Base-by-base conservation (phyloP, 23 tunicate genomes). In the Diplosoma virens region DNA sequence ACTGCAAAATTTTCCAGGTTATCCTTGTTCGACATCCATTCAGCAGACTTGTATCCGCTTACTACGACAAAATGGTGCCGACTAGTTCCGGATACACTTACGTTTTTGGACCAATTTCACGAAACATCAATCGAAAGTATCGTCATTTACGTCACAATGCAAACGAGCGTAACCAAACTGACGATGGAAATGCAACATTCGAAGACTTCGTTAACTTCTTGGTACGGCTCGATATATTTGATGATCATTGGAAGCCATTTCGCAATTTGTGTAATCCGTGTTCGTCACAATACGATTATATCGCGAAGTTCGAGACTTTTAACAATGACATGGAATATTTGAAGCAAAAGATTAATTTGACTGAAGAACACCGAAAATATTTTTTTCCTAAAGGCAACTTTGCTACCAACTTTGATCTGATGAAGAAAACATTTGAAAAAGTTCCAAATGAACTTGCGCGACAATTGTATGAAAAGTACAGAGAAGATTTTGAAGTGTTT, bases 171-270 rank as follows among this genome's bases (percentile, higher is more conserved):
- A 48, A 50, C 18, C 9, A 3, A 30, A n/a, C 25, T n/a, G 79
- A 73, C 33, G 65, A 4, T 3, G n/a, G n/a, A n/a, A 28, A 41
- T 26, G 79, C 79, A 16, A 24, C 79, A 3, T 73, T 73, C 25
- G 79, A 73, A 73, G 79, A 73, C 23, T 73, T 48, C 28, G 61
- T 73, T 35, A 73, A 73, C 66, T 73, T 14, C 24, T 21, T 73
- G 3, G 5, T 73, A 23, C 5, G 7, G 16, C 5, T 3, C 16
- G 28, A 48, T 22, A n/a, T n/a, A n/a, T n/a, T n/a, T n/a, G 79
- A 73, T 28, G 25, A 7, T 16, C 79, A 73, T 50, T 73, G 65
- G 65, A 27, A 48, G 3, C 28, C 36, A 6, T 73, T 21, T 50
- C 3, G 5, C 26, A 25, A 25, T 11, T n/a, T 9, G 25, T 73